phyloP scores from a whole-genome alignment of 37 sponge, comb jelly and placozoan genomes.

The Axinella damicornis region DNA sequence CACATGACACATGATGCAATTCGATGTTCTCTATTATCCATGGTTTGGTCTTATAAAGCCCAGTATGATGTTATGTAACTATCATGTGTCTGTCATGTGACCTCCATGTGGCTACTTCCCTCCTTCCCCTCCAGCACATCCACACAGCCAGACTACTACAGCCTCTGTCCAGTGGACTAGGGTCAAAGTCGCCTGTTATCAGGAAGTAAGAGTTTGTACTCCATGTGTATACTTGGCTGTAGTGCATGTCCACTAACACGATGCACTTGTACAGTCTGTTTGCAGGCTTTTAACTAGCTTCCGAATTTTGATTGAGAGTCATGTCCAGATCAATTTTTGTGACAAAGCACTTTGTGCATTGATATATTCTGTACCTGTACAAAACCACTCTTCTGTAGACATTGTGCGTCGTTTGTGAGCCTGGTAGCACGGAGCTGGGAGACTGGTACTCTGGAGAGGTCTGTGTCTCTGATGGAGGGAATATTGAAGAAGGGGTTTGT shows the following conservation, averaged over 20 bases:
- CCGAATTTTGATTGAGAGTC: too few species aligned
- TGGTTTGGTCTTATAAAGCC: too few species aligned
- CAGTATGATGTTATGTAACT: too few species aligned
- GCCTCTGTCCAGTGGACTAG: constrained; percentile 42
- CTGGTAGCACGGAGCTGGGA: constrained; percentile 18
- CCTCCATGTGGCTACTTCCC: not conserved
- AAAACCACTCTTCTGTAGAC: not conserved
- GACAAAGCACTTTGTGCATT: too few species aligned
- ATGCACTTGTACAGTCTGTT: not conserved
- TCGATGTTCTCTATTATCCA: too few species aligned
- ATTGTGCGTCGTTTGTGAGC: constrained; percentile 45
- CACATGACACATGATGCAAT: too few species aligned
- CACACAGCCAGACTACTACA: constrained; percentile 48
- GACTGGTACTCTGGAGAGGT: constrained; percentile 38
- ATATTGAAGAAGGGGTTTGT: constrained; percentile 43
- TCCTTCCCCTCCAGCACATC: constrained; percentile 38
- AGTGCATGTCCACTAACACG: not conserved
- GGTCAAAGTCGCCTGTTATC: constrained; percentile 69
- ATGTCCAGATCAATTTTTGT: too few species aligned
- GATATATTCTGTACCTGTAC: not conserved
- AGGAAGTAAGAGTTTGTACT: constrained; percentile 55
- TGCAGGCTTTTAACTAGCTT: too few species aligned
- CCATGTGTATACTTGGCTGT: too few species aligned
- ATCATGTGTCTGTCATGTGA: constrained; percentile 7
- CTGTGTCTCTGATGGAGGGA: constrained; percentile 14